These are phyloP conservation scores for Drosophila bocqueti DNA, from an alignment of 1,140 invertebrate species.

Conservation along the genomic window DNA sequence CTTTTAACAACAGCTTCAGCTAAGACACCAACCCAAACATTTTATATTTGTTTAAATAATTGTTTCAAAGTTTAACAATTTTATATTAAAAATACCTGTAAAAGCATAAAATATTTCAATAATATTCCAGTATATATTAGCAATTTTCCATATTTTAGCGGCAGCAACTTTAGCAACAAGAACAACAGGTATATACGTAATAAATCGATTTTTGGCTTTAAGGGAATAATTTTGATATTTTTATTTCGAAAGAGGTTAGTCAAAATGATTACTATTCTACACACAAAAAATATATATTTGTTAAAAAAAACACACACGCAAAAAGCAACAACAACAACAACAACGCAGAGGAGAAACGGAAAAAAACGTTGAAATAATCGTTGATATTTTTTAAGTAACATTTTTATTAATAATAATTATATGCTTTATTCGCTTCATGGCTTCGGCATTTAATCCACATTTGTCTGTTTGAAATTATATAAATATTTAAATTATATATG, in stretches of 20 bases:
- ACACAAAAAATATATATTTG: background rate
- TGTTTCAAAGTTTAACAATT: background rate
- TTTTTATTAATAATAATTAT: slow-evolving; percentile 66
- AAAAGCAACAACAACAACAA: slow-evolving; percentile 13
- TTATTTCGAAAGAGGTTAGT: slow-evolving; percentile 56
- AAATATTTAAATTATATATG: slow-evolving; percentile 46
- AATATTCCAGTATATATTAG: slow-evolving; percentile 1
- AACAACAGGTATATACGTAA: slow-evolving; percentile 24
- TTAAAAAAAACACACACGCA: background rate
- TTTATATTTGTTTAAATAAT: background rate
- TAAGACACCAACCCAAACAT: slow-evolving; percentile 7
- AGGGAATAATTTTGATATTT: slow-evolving; percentile 20
- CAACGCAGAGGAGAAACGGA: slow-evolving; percentile 17
- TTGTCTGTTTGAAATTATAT: slow-evolving; percentile 37
- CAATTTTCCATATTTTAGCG: slow-evolving; percentile 3
- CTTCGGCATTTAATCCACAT: slow-evolving; percentile 31
- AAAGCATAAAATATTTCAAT: slow-evolving; percentile 1
- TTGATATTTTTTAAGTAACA: slow-evolving; percentile 59
- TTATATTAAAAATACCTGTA: background rate
- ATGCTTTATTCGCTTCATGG: slow-evolving; percentile 37
- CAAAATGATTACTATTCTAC: slow-evolving; percentile 17
- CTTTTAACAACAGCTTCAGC: background rate
- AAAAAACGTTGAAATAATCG: slow-evolving; percentile 20
- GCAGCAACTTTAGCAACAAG: slow-evolving; percentile 26
- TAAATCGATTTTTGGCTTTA: slow-evolving; percentile 1